Evolutionary conservation across 2,888 invertebrate species (phyloP).

Genomic region (Oscheius sp.): DNA sequence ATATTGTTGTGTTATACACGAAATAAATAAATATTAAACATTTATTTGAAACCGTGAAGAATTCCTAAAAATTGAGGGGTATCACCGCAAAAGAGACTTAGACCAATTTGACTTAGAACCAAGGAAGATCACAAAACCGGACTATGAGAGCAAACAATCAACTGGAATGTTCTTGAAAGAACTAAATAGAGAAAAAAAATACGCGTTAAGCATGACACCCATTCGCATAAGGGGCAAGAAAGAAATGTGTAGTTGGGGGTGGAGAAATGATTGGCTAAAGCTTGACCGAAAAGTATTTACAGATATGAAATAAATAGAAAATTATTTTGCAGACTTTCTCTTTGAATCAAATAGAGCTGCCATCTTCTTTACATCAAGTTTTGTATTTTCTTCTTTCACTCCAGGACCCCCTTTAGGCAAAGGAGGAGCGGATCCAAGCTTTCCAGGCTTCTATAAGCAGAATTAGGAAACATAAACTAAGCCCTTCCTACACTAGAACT

Average conservation of each 20-base stretch:
- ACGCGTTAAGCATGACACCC: slow-evolving; percentile 22
- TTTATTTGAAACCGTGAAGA: not conserved
- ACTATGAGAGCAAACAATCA: not conserved
- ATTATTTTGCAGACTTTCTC: not conserved
- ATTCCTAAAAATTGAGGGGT: not conserved
- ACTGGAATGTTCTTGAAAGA: not conserved
- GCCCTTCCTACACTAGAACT: not conserved
- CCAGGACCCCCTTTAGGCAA: slow-evolving; percentile 5
- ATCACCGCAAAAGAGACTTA: slow-evolving; percentile 5
- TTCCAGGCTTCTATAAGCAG: slow-evolving; percentile 1
- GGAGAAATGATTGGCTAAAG: not conserved
- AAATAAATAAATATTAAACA: not conserved
- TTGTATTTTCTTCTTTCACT: not conserved
- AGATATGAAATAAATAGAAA: not conserved
- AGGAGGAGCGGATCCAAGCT: not conserved
- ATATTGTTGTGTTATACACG: too few relatives aligned
- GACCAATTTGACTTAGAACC: not conserved
- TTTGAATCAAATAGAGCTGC: slow-evolving; percentile 30
- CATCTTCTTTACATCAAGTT: slow-evolving; percentile 31
- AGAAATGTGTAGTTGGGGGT: slow-evolving; percentile 6
- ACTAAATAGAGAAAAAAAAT: not conserved
- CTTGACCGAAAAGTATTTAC: not conserved
- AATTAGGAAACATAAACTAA: not conserved
- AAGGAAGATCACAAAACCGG: slow-evolving; percentile 4
- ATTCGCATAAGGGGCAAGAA: slow-evolving; percentile 1